Evolutionary conservation across 2,113 vertebrate species (phyloP).

Genomic region (Leucoraja erinaceus): DNA sequence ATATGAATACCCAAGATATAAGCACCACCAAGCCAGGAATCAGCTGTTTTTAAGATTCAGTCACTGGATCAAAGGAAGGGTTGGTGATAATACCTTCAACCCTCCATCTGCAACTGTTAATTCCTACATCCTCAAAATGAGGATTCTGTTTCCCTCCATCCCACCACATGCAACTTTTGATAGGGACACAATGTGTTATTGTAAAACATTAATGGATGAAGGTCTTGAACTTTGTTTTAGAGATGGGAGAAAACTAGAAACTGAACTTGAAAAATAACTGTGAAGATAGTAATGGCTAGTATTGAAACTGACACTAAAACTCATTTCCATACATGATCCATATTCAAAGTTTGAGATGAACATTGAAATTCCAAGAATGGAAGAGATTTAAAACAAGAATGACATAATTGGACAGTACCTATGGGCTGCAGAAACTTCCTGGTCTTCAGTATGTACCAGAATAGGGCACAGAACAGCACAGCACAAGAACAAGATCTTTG

Average conservation of each 20-base stretch:
- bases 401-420: neutral
- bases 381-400: no score
- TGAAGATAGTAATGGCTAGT: neutral
- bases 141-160: neutral
- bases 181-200: neutral
- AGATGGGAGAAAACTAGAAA: neutral
- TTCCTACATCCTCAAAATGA: neutral
- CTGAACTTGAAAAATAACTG: constrained; percentile 1
- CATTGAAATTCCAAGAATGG: neutral
- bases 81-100: neutral
- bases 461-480: neutral
- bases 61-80: neutral
- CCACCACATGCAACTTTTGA: neutral
- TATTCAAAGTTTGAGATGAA: neutral
- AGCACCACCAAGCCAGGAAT: neutral
- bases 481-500: no score
- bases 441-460: neutral
- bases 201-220: neutral
- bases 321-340: neutral
- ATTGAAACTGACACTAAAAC: constrained; percentile 1
- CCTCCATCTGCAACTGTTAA: neutral
- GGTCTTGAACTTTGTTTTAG: neutral
- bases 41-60: neutral
- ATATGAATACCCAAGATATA: neutral
- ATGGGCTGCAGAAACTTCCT: neutral